Percentiles rank a stretch among this genome's conserved stretches.
These are phyloP conservation scores for Drosophila planitibia DNA, from an alignment of 2,888 invertebrate genomes.

Conservation along the genomic window DNA sequence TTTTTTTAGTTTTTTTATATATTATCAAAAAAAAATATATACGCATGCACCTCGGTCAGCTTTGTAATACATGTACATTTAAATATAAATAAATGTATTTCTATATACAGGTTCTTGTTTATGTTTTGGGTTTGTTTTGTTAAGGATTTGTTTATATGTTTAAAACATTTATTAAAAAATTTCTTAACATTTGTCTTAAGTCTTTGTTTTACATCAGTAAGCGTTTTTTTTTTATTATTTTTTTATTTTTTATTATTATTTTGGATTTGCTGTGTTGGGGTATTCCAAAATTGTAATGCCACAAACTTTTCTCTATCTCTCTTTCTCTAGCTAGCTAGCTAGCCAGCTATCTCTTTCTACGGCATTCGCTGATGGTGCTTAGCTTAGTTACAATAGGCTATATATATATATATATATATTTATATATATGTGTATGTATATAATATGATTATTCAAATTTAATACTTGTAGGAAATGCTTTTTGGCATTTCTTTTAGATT, in stretches of 20 bases:
- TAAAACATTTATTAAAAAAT: slow-evolving; percentile 62
- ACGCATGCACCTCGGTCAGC: slow-evolving; percentile 44
- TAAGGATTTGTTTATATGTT: slow-evolving; percentile 40
- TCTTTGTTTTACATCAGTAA: slow-evolving; percentile 84
- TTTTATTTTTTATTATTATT: slow-evolving; percentile 9
- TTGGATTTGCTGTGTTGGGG: slow-evolving; percentile 11
- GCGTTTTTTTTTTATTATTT: slow-evolving; percentile 69
- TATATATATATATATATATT: neutral
- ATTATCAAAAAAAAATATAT: slow-evolving; percentile 17
- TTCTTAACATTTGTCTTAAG: slow-evolving; percentile 67
- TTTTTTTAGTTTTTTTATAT: neutral
- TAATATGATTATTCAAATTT: slow-evolving; percentile 40
- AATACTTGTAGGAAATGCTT: slow-evolving; percentile 70
- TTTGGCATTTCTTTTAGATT: slow-evolving; percentile 2
- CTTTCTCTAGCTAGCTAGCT: neutral
- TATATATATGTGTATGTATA: slow-evolving; percentile 27
- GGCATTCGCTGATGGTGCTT: slow-evolving; percentile 19
- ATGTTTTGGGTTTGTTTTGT: slow-evolving; percentile 11
- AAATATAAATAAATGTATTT: slow-evolving; percentile 16
- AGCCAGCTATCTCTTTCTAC: neutral
- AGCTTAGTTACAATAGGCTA: slow-evolving; percentile 25
- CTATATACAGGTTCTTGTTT: slow-evolving; percentile 37
- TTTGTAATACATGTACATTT: slow-evolving; percentile 53
- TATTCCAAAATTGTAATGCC: slow-evolving; percentile 38
- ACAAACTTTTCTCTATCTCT: slow-evolving; percentile 15